Percentiles rank a stretch among this genome's conserved stretches.
Evolutionary conservation across 1,140 invertebrate genomes (phyloP).

Genomic region (Drosophila kohkoa): DNA sequence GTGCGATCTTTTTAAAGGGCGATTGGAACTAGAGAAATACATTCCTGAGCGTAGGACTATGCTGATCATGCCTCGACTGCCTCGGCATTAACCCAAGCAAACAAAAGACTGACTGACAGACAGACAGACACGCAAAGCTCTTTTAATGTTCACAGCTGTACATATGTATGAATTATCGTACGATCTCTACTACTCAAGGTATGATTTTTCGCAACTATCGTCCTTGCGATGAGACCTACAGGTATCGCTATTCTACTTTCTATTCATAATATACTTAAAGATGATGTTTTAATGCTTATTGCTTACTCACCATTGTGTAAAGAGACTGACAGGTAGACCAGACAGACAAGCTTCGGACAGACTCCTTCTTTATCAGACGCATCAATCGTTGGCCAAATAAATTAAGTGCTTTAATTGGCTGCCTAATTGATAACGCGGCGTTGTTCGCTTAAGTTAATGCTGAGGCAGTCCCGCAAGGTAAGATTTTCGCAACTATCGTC

Average conservation of each 20-base stretch:
- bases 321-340: not conserved
- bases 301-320: constrained; percentile 12
- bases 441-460: constrained; percentile 6
- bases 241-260: constrained; percentile 72
- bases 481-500: no score
- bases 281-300: not conserved
- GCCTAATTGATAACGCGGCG: constrained; percentile 49
- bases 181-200: constrained; percentile 82
- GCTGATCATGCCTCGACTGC: no score
- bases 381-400: constrained; percentile 45
- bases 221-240: constrained; percentile 85
- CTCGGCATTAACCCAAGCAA: no score
- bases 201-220: constrained; percentile 85
- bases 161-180: constrained; percentile 32
- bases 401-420: constrained; percentile 54
- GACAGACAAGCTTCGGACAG: no score
- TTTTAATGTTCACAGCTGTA: no score
- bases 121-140: no score
- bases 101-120: no score
- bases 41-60: no score
- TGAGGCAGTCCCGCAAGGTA: no score
- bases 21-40: no score
- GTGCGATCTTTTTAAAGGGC: no score
- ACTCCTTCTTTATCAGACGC: constrained; percentile 43
- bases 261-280: not conserved